phyloP scores from a whole-genome alignment of 2,113 vertebrate genomes.

The Tetraodon nigroviridis region DNA sequence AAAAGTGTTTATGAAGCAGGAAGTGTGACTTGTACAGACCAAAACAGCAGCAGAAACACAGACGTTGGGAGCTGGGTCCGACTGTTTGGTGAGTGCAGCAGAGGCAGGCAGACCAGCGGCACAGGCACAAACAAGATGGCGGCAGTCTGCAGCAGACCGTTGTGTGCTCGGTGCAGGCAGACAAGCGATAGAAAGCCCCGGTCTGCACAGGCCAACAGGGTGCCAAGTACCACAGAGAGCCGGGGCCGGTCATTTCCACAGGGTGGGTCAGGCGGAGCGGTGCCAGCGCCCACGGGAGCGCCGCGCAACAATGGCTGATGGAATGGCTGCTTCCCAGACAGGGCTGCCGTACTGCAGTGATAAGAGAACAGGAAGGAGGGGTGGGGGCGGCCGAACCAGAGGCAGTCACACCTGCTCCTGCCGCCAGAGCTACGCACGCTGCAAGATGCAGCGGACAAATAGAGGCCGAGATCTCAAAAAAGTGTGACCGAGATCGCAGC shows the following conservation, averaged over 20 bases:
- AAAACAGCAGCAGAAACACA: constrained; percentile 14
- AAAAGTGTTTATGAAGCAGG: background rate
- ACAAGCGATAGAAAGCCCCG: constrained; percentile 35
- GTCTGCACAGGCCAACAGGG: constrained; percentile 44
- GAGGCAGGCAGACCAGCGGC: constrained; percentile 44
- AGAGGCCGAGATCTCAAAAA: background rate
- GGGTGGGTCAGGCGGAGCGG: constrained; percentile 43
- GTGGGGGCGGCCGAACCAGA: constrained; percentile 25
- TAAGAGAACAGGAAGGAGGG: constrained; percentile 56
- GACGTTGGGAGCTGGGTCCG: constrained; percentile 39
- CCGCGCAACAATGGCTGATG: constrained; percentile 53
- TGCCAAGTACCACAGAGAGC: constrained; percentile 60
- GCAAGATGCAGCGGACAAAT: constrained; percentile 39
- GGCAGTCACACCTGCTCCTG: constrained; percentile 64
- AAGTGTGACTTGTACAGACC: constrained; percentile 3
- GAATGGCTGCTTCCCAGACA: constrained; percentile 65
- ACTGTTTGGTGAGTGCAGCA: constrained; percentile 49
- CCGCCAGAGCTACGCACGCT: constrained; percentile 14
- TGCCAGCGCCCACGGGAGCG: constrained; percentile 39
- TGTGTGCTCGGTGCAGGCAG: constrained; percentile 48
- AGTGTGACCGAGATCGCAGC: constrained; percentile 21
- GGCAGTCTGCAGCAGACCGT: constrained; percentile 56
- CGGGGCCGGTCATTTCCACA: constrained; percentile 39
- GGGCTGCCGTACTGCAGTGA: constrained; percentile 66
- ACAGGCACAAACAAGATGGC: constrained; percentile 63